Percentiles rank a stretch among this genome's conserved stretches.
These are phyloP conservation scores for Neuroterus valhalla DNA, from an alignment of 1,140 invertebrate species.

Conservation along the genomic window DNA sequence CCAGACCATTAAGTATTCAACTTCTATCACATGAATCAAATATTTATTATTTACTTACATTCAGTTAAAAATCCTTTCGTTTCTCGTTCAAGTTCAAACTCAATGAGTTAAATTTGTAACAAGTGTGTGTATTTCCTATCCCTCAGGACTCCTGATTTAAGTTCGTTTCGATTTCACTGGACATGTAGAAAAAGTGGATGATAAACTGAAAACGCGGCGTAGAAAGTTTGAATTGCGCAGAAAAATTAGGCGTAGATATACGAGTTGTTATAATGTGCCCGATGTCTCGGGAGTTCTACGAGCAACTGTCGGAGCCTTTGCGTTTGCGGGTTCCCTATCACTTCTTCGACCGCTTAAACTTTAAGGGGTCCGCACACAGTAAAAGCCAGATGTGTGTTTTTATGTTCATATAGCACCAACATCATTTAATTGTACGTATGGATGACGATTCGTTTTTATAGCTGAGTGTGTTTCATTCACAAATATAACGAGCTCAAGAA, in stretches of 20 bases:
- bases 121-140: too few relatives aligned
- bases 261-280: neutral
- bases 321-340: too few relatives aligned
- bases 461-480: constrained; percentile 7
- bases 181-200: too few relatives aligned
- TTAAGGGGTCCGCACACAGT: neutral
- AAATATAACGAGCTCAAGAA: neutral
- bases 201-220: neutral
- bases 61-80: too few relatives aligned
- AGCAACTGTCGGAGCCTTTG: constrained; percentile 2
- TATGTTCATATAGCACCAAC: neutral
- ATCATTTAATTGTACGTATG: neutral
- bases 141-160: too few relatives aligned
- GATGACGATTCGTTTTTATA: neutral
- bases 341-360: too few relatives aligned
- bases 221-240: neutral
- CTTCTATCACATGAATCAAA: too few relatives aligned
- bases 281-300: constrained; percentile 13
- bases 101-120: too few relatives aligned
- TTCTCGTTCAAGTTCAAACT: too few relatives aligned
- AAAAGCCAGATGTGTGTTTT: neutral
- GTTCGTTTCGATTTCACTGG: too few relatives aligned
- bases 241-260: neutral
- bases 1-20: too few relatives aligned
- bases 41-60: too few relatives aligned